Percentiles rank a stretch among this genome's conserved stretches.
Evolutionary conservation across 2,113 vertebrate species (phyloP).

Genomic region (Chrysemys picta): DNA sequence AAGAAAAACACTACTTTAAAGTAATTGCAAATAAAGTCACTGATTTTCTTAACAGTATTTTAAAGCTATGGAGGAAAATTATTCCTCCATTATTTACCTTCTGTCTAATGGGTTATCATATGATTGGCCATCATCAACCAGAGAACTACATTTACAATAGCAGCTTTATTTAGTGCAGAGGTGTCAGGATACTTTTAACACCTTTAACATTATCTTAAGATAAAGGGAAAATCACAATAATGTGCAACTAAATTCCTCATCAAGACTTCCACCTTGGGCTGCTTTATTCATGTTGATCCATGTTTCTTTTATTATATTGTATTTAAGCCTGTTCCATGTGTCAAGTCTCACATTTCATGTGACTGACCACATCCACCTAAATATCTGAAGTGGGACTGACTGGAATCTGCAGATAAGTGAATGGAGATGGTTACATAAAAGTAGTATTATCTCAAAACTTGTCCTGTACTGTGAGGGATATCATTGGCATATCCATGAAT

Average conservation of each 20-base stretch:
- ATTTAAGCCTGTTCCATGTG: not conserved
- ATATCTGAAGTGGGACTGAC: not conserved
- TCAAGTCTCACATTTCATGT: not conserved
- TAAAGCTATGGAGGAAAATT: not conserved
- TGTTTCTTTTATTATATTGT: not conserved
- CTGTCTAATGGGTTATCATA: not conserved
- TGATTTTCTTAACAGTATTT: not conserved
- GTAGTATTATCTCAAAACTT: not conserved
- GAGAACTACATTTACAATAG: not conserved
- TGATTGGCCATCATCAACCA: not conserved
- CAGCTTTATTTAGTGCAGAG: not conserved
- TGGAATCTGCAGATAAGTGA: not conserved
- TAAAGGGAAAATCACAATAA: not conserved
- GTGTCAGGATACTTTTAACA: not conserved
- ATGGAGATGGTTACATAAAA: not conserved
- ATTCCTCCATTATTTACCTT: not conserved
- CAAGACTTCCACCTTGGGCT: not conserved
- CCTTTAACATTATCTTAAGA: not conserved
- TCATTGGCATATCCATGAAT: not conserved
- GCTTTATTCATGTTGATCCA: not conserved
- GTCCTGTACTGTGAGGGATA: not conserved
- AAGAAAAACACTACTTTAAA: not conserved
- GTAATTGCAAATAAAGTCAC: not conserved
- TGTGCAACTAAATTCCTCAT: not conserved
- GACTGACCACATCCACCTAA: not conserved